Evolutionary conservation across 1,140 invertebrate species (phyloP).

Genomic region (Tachypleus tridentatus): DNA sequence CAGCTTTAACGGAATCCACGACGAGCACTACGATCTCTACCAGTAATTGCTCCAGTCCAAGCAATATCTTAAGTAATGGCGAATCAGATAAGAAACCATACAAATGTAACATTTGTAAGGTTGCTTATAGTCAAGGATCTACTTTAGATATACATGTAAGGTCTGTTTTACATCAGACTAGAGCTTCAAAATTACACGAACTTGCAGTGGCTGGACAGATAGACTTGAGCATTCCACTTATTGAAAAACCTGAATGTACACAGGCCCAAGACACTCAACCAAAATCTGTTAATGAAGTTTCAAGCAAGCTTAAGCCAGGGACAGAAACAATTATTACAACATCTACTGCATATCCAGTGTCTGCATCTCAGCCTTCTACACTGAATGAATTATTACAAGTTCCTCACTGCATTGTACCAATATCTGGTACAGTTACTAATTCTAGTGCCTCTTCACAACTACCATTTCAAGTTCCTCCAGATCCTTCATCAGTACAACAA

Average conservation of each 20-base stretch:
- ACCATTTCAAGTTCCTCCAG: conserved; percentile 9
- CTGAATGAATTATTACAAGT: conserved; percentile 18
- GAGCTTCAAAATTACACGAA: conserved; percentile 79
- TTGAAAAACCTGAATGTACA: conserved; percentile 62
- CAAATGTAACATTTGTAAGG: conserved; percentile 92
- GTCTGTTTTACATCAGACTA: conserved; percentile 82
- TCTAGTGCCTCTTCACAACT: conserved; percentile 21
- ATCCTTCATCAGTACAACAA: not conserved
- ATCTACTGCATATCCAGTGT: conserved; percentile 12
- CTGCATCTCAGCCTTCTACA: conserved; percentile 18
- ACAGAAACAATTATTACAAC: conserved; percentile 3
- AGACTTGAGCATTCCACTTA: conserved; percentile 69
- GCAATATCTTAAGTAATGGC: not conserved
- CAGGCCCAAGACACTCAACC: conserved; percentile 2
- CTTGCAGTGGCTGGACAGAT: conserved; percentile 74
- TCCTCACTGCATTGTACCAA: conserved; percentile 3
- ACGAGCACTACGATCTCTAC: too few relatives aligned
- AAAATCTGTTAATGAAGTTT: too few relatives aligned
- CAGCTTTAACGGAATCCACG: not conserved
- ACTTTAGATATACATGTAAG: conserved; percentile 90
- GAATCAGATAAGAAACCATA: conserved; percentile 67
- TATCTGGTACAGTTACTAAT: conserved; percentile 8
- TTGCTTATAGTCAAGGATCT: conserved; percentile 79
- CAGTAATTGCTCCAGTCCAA: not conserved
- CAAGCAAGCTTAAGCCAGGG: not conserved